These are phyloP conservation scores for Trichomalopsis sarcophagae DNA, from an alignment of 1,140 invertebrate genomes.

Conservation along the genomic window DNA sequence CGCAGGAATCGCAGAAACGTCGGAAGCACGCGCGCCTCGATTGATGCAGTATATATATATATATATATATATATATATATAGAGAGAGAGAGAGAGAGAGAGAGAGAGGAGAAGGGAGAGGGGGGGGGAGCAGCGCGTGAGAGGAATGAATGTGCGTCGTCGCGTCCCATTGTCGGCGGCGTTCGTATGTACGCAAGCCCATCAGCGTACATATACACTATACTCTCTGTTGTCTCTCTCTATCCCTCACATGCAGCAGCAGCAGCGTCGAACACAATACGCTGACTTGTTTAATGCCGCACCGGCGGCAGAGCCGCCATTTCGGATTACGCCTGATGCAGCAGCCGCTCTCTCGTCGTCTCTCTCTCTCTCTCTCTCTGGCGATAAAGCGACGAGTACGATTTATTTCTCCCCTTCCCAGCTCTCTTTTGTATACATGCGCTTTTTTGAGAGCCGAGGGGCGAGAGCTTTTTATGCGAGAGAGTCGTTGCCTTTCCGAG, in stretches of 20 bases:
- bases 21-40: background rate
- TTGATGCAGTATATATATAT: background rate
- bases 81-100: too few species aligned
- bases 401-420: too few species aligned
- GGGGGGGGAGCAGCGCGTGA: background rate
- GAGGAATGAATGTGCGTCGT: slow-evolving; percentile 43
- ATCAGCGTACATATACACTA: background rate
- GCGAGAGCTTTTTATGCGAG: too few species aligned
- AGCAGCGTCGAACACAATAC: slow-evolving; percentile 27
- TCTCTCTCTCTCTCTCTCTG: too few species aligned
- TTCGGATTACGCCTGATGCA: background rate
- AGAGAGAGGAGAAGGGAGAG: background rate
- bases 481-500: too few species aligned
- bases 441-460: too few species aligned
- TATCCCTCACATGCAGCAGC: too few species aligned
- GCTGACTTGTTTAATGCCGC: slow-evolving; percentile 24
- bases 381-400: too few species aligned
- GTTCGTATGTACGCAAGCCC: slow-evolving; percentile 8
- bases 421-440: too few species aligned
- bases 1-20: slow-evolving; percentile 34
- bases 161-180: slow-evolving; percentile 11
- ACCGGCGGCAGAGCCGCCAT: background rate
- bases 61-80: background rate
- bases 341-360: too few species aligned
- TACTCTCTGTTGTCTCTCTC: too few species aligned